Conservation (phyloP, 2,888 invertebrate species). For the Sericinus montela region DNA sequence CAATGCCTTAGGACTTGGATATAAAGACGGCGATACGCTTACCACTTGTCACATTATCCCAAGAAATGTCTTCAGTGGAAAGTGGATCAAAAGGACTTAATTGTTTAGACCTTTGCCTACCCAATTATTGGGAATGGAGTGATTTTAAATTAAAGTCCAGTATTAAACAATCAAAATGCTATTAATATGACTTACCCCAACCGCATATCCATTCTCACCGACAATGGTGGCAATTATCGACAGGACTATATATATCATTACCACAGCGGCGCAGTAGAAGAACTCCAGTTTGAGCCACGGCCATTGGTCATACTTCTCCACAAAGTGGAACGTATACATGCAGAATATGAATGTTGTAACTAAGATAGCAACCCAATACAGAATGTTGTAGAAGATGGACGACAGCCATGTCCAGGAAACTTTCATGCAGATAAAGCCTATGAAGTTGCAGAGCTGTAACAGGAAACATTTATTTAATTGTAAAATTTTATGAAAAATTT, state of each 20-base stretch:
- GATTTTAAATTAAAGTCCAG: no score
- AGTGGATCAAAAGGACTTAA: no score
- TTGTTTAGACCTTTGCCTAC: no score
- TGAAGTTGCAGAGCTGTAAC: conserved; percentile 81
- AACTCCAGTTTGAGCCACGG: conserved; percentile 93
- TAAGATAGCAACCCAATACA: conserved; percentile 90
- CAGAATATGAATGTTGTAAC: conserved; percentile 85
- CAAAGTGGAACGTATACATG: conserved; percentile 89
- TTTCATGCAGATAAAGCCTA: conserved; percentile 91
- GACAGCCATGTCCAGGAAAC: conserved; percentile 80
- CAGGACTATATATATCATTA: conserved; percentile 85
- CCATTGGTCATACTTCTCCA: conserved; percentile 88
- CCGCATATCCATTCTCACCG: conserved; percentile 82
- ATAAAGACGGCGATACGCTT: no score
- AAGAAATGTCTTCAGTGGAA: no score
- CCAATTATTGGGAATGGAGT: no score
- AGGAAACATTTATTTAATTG: no score
- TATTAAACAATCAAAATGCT: no score
- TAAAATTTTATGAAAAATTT: no score
- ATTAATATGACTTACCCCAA: conserved; percentile 81
- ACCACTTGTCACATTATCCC: no score
- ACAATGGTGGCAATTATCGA: conserved; percentile 84
- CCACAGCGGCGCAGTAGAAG: conserved; percentile 84
- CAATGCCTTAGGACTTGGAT: no score
- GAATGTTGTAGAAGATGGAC: conserved; percentile 86